phyloP scores from a whole-genome alignment of 2,888 invertebrate species.

The Deilephila porcellus region DNA sequence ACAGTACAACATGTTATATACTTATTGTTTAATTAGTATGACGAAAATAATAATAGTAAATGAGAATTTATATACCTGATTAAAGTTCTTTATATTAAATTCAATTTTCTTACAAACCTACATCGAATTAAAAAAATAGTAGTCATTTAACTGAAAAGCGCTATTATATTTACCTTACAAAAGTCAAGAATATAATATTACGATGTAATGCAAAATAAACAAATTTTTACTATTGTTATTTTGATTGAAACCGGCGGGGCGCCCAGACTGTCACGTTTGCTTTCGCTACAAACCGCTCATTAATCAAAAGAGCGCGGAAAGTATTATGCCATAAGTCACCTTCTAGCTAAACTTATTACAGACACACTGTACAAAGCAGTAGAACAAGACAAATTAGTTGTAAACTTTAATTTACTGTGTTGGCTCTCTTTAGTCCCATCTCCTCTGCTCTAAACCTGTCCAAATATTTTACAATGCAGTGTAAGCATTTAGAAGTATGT shows the following conservation, averaged over 20 bases:
- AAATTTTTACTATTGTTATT: neutral
- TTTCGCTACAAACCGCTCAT: neutral
- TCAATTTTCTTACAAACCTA: no score
- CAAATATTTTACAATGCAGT: conserved; percentile 35
- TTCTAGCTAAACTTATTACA: neutral
- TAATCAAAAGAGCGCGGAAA: neutral
- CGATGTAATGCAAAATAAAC: neutral
- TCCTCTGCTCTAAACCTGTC: conserved; percentile 40
- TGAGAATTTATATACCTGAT: no score
- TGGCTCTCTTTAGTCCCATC: conserved; percentile 29
- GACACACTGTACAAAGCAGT: neutral
- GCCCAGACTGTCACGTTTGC: conserved; percentile 3
- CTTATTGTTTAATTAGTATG: no score
- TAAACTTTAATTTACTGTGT: neutral
- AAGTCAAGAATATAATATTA: no score
- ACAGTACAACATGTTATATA: no score
- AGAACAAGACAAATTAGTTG: neutral
- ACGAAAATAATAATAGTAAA: no score
- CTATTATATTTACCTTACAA: no score
- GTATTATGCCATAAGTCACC: neutral
- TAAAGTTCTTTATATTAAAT: no score
- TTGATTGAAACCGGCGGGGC: neutral
- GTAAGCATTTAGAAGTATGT: conserved; percentile 41
- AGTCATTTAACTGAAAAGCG: no score
- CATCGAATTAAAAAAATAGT: no score